These are phyloP conservation scores for Norana najaformis DNA, from an alignment of 2,888 invertebrate species.

Conservation along the genomic window DNA sequence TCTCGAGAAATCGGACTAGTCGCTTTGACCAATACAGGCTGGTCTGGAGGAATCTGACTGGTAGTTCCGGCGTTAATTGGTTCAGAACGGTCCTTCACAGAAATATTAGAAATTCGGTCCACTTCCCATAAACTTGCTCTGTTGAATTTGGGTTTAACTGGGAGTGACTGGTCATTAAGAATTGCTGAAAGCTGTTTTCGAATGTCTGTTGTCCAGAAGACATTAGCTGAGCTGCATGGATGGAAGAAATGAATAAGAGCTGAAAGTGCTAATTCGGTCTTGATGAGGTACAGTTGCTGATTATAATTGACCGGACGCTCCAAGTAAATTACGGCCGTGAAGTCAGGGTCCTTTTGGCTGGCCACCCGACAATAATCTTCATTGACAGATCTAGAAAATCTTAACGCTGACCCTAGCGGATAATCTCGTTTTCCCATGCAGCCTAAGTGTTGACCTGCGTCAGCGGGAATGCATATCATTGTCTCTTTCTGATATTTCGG, in stretches of 20 bases:
- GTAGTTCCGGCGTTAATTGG: background rate
- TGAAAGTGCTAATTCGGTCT: background rate
- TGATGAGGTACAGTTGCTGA: background rate
- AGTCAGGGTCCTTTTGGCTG: background rate
- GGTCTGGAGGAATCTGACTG: background rate
- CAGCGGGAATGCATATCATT: no score
- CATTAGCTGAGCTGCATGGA: background rate
- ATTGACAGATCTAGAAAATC: background rate
- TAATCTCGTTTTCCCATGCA: background rate
- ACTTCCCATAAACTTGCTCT: background rate
- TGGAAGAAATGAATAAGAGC: conserved; percentile 3
- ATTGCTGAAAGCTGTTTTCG: background rate
- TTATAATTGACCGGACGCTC: background rate
- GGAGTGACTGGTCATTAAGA: background rate
- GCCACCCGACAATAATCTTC: background rate
- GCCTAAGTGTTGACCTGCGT: no score
- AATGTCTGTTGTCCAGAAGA: background rate
- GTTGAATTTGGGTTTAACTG: background rate
- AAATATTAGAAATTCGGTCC: background rate
- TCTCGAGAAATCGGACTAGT: no score
- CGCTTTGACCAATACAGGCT: background rate
- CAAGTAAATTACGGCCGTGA: background rate
- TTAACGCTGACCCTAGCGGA: background rate
- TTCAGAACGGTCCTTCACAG: background rate
- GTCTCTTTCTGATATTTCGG: no score